These are phyloP conservation scores for Ophraella communa DNA, from an alignment of 2,888 invertebrate genomes.

Conservation along the genomic window DNA sequence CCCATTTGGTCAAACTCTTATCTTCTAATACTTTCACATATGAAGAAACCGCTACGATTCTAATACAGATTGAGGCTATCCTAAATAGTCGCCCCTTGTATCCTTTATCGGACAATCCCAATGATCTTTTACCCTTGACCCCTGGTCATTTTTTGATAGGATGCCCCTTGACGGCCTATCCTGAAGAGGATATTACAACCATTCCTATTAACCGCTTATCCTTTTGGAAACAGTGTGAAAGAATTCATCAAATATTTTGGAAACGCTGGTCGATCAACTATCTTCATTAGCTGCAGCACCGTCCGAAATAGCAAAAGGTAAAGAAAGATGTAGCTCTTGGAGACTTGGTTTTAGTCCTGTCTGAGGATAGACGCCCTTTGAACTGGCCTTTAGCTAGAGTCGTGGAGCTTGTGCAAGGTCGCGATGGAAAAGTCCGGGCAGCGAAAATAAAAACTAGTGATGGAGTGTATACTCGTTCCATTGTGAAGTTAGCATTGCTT, in stretches of 20 bases:
- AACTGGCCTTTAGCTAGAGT: slow-evolving; percentile 12
- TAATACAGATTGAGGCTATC: neutral
- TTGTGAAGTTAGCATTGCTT: neutral
- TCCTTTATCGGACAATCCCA: neutral
- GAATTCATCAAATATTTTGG: slow-evolving; percentile 3
- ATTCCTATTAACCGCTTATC: neutral
- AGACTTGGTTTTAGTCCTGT: slow-evolving; percentile 3
- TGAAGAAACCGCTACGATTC: neutral
- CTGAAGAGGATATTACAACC: neutral
- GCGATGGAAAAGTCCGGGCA: slow-evolving; percentile 1
- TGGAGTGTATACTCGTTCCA: neutral
- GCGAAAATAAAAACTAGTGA: neutral
- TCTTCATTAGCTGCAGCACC: slow-evolving; percentile 6
- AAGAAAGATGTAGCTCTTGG: neutral
- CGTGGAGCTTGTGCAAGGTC: neutral
- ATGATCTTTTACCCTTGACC: neutral
- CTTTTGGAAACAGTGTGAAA: slow-evolving; percentile 9
- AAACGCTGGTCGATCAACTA: slow-evolving; percentile 3
- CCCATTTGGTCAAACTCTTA: neutral
- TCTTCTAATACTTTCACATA: neutral
- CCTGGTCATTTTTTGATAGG: slow-evolving; percentile 1
- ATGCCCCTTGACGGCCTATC: neutral
- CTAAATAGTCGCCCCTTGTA: neutral
- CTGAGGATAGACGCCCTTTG: slow-evolving; percentile 3
- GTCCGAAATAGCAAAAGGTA: neutral